phyloP scores from a whole-genome alignment of 1,140 invertebrate species.

The Magallana angulata region DNA sequence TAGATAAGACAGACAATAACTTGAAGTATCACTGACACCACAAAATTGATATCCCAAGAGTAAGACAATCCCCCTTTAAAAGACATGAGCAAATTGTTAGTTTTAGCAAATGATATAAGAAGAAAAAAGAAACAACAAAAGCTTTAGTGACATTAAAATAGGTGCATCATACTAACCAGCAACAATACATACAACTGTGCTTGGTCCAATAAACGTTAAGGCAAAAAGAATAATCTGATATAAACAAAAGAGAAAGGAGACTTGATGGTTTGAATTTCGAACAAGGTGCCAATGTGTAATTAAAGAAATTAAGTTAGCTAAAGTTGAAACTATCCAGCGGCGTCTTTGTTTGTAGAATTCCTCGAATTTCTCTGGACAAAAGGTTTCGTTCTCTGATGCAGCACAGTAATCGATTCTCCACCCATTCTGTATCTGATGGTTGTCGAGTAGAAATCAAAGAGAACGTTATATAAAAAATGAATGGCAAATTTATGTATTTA shows the following conservation, averaged over 20 bases:
- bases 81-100: too few species aligned
- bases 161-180: conserved; percentile 79
- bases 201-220: conserved; percentile 83
- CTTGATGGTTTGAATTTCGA: conserved; percentile 81
- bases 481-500: too few species aligned
- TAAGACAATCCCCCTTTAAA: conserved; percentile 68
- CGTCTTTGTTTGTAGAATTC: conserved; percentile 85
- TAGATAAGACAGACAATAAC: conserved; percentile 58
- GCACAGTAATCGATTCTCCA: conserved; percentile 85
- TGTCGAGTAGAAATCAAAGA: too few species aligned
- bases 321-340: conserved; percentile 84
- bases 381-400: conserved; percentile 84
- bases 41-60: conserved; percentile 61
- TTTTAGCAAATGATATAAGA: too few species aligned
- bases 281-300: conserved; percentile 81
- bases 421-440: conserved; percentile 82
- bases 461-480: too few species aligned
- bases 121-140: too few species aligned
- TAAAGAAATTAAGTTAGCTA: conserved; percentile 84
- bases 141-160: too few species aligned
- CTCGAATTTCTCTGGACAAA: conserved; percentile 83
- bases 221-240: conserved; percentile 79
- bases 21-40: conserved; percentile 62
- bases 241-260: conserved; percentile 71
- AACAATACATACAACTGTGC: conserved; percentile 84